Percentiles rank a stretch among this genome's conserved stretches.
Conservation (phyloP, 2,888 invertebrate species). For the Phorcus lineatus region DNA sequence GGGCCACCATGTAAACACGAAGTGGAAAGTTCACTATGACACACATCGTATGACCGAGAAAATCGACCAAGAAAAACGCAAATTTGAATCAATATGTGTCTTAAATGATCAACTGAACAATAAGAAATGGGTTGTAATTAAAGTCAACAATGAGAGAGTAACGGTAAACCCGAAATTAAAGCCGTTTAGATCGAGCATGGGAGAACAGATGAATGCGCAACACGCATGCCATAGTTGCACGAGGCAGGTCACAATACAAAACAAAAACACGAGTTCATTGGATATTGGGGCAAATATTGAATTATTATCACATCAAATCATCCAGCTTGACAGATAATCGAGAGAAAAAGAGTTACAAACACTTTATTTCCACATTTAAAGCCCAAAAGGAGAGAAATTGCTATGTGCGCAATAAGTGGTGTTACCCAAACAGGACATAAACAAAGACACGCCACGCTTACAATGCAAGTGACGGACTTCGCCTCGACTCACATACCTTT, state of each 20-base stretch:
- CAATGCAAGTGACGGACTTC: slow-evolving; percentile 20
- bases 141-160: background rate
- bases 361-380: no score
- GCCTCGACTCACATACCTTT: slow-evolving; percentile 20
- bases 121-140: background rate
- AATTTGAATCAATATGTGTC: background rate
- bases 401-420: slow-evolving; percentile 32
- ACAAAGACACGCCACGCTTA: slow-evolving; percentile 60
- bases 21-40: slow-evolving; percentile 6
- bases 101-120: background rate
- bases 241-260: slow-evolving; percentile 16
- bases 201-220: slow-evolving; percentile 13
- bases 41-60: slow-evolving; percentile 13
- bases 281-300: background rate
- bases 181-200: background rate
- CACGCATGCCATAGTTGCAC: slow-evolving; percentile 24
- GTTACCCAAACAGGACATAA: slow-evolving; percentile 62
- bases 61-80: background rate
- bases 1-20: slow-evolving; percentile 12
- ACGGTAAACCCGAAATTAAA: background rate
- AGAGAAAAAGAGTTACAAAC: background rate
- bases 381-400: slow-evolving; percentile 12
- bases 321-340: background rate
- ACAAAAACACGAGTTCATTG: background rate
- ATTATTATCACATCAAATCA: background rate